Base-by-base conservation (phyloP, 2,888 invertebrate genomes). In the Cecidostiba fungosa region DNA sequence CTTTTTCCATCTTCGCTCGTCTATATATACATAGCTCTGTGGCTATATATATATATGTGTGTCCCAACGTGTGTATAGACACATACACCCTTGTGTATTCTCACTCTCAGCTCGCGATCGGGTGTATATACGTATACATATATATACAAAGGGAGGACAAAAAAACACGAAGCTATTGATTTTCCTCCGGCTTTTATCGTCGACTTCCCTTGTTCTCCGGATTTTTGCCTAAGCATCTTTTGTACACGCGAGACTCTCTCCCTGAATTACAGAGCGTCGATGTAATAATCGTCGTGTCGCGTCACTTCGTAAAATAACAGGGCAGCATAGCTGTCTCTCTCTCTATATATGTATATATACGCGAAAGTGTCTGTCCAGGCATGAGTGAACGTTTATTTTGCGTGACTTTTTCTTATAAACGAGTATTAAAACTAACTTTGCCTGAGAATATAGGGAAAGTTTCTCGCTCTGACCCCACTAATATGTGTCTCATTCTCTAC, bases 381-480 rank as follows among this genome's bases (percentile, higher is more conserved):
- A 39, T 16, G 62, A 77, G 47, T n/a, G 62, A 81, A 73, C 70
- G 70, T 85, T 85, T 80, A 85, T 85, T 77, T 70, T 29, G 16
- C 54, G 59, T 6, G 72, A 62, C 72, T 80, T 84, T 59, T 59
- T 80, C 43, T 43, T 43, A 43, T 69, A 80, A 84, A 70, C 66
- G 79, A 80, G 50, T 84, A 74, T 76, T 84, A 80, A 84, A 76
- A 84, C 79, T 79, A 74, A 79, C 79, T 84, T 80, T 10, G 16
- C 79, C 39, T 36, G 50, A 72, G 59, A 4, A 16, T 59, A 74
- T 66, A 39, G 36, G 62, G 66, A 84, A 78, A 84, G 19, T 84
- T 66, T 12, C 23, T 76, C 50, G 19, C 36, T 19, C n/a, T n/a
- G n/a, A n/a, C n/a, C n/a, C n/a, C n/a, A n/a, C n/a, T n/a, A n/a